Evolutionary conservation across 2,888 invertebrate species (phyloP), one percentile per base, ranked within the genome.

Genomic region (Agelastica alni): DNA sequence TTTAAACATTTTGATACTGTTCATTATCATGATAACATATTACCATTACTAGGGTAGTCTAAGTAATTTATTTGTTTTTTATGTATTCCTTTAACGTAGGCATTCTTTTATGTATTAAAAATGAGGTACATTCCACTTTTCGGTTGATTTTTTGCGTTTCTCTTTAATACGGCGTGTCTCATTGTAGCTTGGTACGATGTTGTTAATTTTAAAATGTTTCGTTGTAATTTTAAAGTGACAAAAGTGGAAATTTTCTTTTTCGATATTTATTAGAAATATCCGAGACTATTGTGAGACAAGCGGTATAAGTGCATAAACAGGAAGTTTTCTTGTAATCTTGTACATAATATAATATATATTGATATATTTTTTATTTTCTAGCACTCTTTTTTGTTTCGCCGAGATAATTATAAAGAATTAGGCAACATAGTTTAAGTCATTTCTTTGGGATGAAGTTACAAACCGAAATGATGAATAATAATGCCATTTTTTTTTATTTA

Each of bases 81-180:
- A 56, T 58, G 64, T 62, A 63, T 61, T 66, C 58, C 55, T 58
- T 56, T 64, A 61, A 53, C 52, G 51, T 67, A 67, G 66, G 66
- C 66, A 66, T 67, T 69, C 64, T 57, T 64, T 64, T 64, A 63
- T 60, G 60, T 65, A 64, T 63, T 64, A 42, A 62, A 59, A 41
- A 51, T 59, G 62, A 64, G 65, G 66, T 72, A 73, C 74, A 74
- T 74, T 73, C 73, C 73, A 74, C 47, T 68, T 64, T 62, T 64
- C 63, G 53, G 60, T 66, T 63, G 59, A 32, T 51, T 37, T 47
- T 56, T 45, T 56, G 45, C 41, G 51, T 56, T 56, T 53, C 43
- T 49, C 56, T 56, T 58, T 52, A 54, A 41, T 56, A 51, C 42
- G 20, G 42, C 44, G 30, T 55, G 45, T 53, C 34, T 31, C 34